Conservation (phyloP, 1,140 invertebrate species). For the Lordiphosa collinella region DNA sequence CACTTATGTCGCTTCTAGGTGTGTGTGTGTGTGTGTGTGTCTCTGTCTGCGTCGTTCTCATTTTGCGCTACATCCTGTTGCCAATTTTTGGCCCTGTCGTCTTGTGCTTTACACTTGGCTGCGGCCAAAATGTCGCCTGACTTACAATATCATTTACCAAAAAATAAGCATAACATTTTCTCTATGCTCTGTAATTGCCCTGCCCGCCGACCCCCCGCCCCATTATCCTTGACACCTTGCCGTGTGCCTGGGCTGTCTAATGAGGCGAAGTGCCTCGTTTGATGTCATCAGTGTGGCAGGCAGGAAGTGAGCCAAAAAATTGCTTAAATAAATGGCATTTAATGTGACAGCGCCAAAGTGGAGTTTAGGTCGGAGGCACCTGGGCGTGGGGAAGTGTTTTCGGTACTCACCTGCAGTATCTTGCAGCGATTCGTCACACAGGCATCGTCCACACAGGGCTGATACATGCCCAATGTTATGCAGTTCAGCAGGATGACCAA, state of each 20-base stretch:
- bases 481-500: conserved; percentile 99
- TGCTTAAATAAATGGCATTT: conserved; percentile 75
- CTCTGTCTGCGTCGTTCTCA: conserved; percentile 19
- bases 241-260: conserved; percentile 45
- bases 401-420: conserved; percentile 89
- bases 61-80: conserved; percentile 45
- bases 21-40: conserved; percentile 1
- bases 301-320: conserved; percentile 77
- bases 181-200: conserved; percentile 63
- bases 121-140: conserved; percentile 59
- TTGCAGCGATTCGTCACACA: conserved; percentile 95
- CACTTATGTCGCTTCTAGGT: conserved; percentile 6
- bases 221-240: background rate
- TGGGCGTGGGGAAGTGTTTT: conserved; percentile 1
- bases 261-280: conserved; percentile 75
- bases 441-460: conserved; percentile 97
- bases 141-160: conserved; percentile 41
- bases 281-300: conserved; percentile 61
- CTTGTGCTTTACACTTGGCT: conserved; percentile 60
- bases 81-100: conserved; percentile 24
- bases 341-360: conserved; percentile 52
- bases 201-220: background rate
- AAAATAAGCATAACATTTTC: conserved; percentile 36
- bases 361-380: background rate
- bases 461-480: conserved; percentile 99